A percentile compares a stretch with the other conserved stretches of the same genome.
These are phyloP conservation scores for Peromyscus melanophrys DNA, from an alignment of 2,797 vertebrate genomes.

Conservation along the genomic window DNA sequence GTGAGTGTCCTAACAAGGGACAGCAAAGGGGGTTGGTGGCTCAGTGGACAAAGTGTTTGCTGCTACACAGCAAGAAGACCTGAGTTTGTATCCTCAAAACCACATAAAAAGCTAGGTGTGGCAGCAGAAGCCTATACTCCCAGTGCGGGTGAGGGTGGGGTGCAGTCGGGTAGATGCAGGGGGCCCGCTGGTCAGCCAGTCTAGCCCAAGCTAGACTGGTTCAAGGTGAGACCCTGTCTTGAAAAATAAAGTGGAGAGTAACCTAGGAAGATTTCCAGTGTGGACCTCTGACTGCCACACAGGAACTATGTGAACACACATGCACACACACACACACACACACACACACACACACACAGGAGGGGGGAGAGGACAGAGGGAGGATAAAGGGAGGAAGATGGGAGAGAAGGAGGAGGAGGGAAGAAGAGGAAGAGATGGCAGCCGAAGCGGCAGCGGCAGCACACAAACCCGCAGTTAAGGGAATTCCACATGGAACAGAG, in stretches of 20 bases:
- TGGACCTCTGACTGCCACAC: not conserved
- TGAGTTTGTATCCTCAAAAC: not conserved
- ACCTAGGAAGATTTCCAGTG: not conserved
- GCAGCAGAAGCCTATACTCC: too few relatives aligned
- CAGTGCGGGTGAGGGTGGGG: not conserved
- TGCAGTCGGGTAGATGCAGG: not conserved
- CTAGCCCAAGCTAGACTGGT: not conserved
- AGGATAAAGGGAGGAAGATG: too few relatives aligned
- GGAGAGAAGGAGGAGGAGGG: not conserved
- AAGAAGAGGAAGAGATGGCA: fast-evolving
- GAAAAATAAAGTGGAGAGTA: not conserved
- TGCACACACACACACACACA: not conserved
- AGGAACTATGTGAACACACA: not conserved
- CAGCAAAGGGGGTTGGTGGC: too few relatives aligned
- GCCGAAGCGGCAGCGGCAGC: fast-evolving
- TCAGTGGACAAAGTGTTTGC: not conserved
- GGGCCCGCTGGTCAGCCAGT: not conserved
- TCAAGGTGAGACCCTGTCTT: not conserved
- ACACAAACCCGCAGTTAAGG: too few relatives aligned
- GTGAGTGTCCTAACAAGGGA: not conserved
- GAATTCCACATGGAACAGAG: not conserved
- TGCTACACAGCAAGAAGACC: not conserved
- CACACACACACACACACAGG: not conserved
- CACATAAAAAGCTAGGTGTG: not conserved
- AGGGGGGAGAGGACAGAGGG: not conserved